Percentiles rank a stretch among this genome's conserved stretches.
Conservation (phyloP, 2,113 vertebrate species). For the Lycocorax pyrrhopterus region DNA sequence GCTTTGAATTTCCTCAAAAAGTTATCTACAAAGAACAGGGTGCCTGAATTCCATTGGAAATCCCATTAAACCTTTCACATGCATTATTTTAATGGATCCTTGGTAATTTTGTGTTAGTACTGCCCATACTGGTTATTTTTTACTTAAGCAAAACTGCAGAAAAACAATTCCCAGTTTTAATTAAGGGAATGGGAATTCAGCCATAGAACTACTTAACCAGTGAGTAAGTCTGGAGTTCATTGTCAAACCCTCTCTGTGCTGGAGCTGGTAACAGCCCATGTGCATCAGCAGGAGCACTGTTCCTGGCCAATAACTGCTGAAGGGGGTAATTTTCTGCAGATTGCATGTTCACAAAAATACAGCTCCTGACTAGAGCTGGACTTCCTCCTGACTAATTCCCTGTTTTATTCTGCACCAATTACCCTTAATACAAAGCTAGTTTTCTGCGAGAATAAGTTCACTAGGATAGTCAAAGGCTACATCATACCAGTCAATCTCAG, state of each 20-base stretch:
- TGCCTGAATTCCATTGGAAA: not conserved
- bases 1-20: not conserved
- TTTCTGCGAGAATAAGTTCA: not conserved
- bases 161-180: not conserved
- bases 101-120: not conserved
- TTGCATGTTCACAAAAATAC: not conserved
- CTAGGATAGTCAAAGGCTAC: not conserved
- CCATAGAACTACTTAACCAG: not conserved
- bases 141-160: not conserved
- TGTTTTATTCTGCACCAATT: not conserved
- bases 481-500: not conserved
- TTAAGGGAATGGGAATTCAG: not conserved
- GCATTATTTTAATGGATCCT: not conserved
- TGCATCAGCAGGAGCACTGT: not conserved
- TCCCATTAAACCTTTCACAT: not conserved
- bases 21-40: not conserved
- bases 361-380: not conserved
- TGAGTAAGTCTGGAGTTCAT: not conserved
- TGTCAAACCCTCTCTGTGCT: not conserved
- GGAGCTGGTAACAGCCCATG: not conserved
- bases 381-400: not conserved
- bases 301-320: not conserved
- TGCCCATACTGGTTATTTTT: not conserved
- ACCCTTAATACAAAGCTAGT: not conserved
- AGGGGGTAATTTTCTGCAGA: not conserved